phyloP scores from a whole-genome alignment of 1,140 invertebrate species.

The Aphelenchoides avenae region DNA sequence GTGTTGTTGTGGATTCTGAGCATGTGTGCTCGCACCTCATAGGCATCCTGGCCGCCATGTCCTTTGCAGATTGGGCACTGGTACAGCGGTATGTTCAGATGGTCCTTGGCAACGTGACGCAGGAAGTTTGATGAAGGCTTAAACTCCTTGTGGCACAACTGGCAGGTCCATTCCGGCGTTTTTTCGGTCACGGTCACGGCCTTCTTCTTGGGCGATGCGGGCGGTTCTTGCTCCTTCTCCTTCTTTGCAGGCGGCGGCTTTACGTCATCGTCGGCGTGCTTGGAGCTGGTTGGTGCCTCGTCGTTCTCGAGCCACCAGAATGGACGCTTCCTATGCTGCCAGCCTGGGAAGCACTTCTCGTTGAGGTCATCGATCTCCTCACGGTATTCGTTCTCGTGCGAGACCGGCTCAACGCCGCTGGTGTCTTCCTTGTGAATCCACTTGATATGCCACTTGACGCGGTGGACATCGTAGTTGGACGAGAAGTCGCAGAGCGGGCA shows the following conservation, averaged over 20 bases:
- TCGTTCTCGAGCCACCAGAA: constrained; percentile 21
- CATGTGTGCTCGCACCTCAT: constrained; percentile 46
- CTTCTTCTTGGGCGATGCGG: constrained; percentile 2
- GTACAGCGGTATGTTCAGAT: constrained; percentile 45
- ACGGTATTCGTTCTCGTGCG: constrained; percentile 40
- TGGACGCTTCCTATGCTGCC: constrained; percentile 26
- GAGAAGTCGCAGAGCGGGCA: constrained; percentile 46
- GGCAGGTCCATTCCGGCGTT: constrained; percentile 39
- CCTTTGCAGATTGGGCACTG: constrained; percentile 49
- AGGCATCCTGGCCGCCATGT: constrained; percentile 42
- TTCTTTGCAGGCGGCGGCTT: constrained; percentile 4
- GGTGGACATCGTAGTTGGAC: constrained; percentile 49
- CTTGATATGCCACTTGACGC: constrained; percentile 53
- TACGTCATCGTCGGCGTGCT: background rate
- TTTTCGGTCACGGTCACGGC: constrained; percentile 7
- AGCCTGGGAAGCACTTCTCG: constrained; percentile 50
- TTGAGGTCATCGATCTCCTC: constrained; percentile 51
- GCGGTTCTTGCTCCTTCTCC: constrained; percentile 15
- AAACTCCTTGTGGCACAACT: constrained; percentile 45
- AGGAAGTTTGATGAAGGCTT: constrained; percentile 48
- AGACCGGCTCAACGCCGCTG: constrained; percentile 38
- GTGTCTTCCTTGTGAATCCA: constrained; percentile 37
- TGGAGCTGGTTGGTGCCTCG: background rate
- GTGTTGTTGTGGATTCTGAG: constrained; percentile 23
- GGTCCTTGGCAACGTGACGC: constrained; percentile 46